Evolutionary conservation across 1,140 invertebrate genomes (phyloP).

Genomic region (Diorhabda sublineata): DNA sequence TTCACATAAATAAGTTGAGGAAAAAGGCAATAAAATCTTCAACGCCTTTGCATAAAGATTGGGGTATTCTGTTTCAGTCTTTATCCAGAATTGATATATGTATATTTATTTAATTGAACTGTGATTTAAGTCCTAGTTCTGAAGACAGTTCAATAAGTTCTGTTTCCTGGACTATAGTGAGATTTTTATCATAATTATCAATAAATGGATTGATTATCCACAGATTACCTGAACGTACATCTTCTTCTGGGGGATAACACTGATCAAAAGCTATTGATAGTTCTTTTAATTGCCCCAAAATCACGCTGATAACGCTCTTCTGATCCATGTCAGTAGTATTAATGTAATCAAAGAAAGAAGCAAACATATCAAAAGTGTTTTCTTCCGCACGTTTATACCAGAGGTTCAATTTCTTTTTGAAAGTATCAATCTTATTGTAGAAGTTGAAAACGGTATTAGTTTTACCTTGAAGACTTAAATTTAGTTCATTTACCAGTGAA

Average conservation of each 20-base stretch:
- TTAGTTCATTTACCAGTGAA: slow-evolving; percentile 17
- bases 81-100: not conserved
- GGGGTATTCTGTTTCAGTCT: not conserved
- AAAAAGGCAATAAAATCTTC: not conserved
- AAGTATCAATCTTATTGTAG: slow-evolving; percentile 3
- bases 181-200: slow-evolving; percentile 11
- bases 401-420: slow-evolving; percentile 9
- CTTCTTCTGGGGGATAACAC: slow-evolving; percentile 7
- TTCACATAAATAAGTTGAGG: not conserved
- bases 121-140: not conserved
- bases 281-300: slow-evolving; percentile 4
- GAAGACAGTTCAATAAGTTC: not conserved
- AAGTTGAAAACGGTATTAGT: slow-evolving; percentile 11
- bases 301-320: not conserved
- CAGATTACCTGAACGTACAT: too few species aligned
- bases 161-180: slow-evolving; percentile 5
- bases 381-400: slow-evolving; percentile 8
- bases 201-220: not conserved
- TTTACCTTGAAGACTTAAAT: slow-evolving; percentile 15
- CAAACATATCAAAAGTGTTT: not conserved
- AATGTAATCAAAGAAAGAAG: slow-evolving; percentile 2
- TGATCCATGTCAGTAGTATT: slow-evolving; percentile 6
- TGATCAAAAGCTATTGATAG: slow-evolving; percentile 5
- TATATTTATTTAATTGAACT: not conserved
- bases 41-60: not conserved